Conservation (phyloP, 2,797 vertebrate genomes). For the Enteromius anoplus region DNA sequence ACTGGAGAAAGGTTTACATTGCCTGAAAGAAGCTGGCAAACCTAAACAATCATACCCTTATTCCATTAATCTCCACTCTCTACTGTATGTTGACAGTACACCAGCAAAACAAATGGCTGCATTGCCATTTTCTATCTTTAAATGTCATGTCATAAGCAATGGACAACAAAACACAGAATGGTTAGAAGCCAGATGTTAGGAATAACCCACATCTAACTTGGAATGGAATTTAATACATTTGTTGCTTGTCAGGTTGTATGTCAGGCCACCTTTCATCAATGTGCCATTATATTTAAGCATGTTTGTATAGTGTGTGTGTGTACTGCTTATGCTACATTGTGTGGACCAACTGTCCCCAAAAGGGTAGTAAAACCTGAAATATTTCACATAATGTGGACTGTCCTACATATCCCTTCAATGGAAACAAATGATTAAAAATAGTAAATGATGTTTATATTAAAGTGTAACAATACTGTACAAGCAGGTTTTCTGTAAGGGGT, state of each 20-base stretch:
- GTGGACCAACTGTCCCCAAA: too few relatives aligned
- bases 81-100: background rate
- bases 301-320: background rate
- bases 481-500: too few relatives aligned
- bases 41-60: background rate
- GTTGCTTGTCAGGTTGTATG: background rate
- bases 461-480: too few relatives aligned
- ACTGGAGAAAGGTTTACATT: background rate
- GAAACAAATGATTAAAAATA: too few relatives aligned
- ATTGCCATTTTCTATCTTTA: background rate
- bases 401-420: too few relatives aligned
- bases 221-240: background rate
- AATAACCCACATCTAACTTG: background rate
- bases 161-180: background rate
- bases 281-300: background rate
- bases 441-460: too few relatives aligned
- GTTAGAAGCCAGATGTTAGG: background rate
- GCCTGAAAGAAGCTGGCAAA: slow-evolving; percentile 4
- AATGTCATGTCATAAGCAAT: background rate
- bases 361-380: too few relatives aligned
- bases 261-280: background rate
- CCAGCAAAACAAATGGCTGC: slow-evolving; percentile 1
- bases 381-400: too few relatives aligned
- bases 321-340: background rate
- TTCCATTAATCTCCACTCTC: background rate